phyloP scores from a whole-genome alignment of 2,888 invertebrate genomes.

The Noctua fimbriata region DNA sequence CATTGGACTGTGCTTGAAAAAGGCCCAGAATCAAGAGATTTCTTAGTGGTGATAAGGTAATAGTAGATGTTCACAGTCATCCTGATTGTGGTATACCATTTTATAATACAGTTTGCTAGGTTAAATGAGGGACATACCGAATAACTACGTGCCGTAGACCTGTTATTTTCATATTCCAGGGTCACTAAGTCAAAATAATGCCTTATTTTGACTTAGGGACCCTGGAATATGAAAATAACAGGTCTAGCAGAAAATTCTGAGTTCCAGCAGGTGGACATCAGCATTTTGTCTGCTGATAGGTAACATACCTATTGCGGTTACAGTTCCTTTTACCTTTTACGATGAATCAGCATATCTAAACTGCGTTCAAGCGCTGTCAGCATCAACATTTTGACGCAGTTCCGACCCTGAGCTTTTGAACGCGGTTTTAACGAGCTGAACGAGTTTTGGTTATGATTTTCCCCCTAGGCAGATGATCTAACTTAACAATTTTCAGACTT shows the following conservation, averaged over 20 bases:
- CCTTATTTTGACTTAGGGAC: neutral
- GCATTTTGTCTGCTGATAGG: neutral
- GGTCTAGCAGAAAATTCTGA: neutral
- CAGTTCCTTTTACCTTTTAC: neutral
- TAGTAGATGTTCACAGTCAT: neutral
- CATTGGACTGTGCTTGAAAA: conserved; percentile 6
- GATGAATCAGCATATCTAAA: neutral
- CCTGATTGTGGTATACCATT: neutral
- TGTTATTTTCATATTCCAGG: too few relatives aligned
- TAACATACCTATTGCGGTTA: neutral
- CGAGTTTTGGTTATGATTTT: neutral
- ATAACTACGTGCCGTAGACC: too few relatives aligned
- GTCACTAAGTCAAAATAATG: too few relatives aligned
- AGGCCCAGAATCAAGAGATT: neutral
- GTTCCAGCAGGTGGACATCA: neutral
- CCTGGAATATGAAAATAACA: neutral
- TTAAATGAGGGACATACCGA: neutral
- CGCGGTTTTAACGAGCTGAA: neutral
- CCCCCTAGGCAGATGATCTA: neutral
- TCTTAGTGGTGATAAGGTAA: neutral
- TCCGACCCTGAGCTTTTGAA: neutral
- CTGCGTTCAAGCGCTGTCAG: neutral
- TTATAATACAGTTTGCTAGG: neutral
- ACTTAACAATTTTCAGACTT: neutral
- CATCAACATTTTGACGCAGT: neutral